Percentiles rank a stretch among this genome's conserved stretches.
Evolutionary conservation across 2,888 invertebrate genomes (phyloP).

Genomic region (Eueremaeus valkanovi): DNA sequence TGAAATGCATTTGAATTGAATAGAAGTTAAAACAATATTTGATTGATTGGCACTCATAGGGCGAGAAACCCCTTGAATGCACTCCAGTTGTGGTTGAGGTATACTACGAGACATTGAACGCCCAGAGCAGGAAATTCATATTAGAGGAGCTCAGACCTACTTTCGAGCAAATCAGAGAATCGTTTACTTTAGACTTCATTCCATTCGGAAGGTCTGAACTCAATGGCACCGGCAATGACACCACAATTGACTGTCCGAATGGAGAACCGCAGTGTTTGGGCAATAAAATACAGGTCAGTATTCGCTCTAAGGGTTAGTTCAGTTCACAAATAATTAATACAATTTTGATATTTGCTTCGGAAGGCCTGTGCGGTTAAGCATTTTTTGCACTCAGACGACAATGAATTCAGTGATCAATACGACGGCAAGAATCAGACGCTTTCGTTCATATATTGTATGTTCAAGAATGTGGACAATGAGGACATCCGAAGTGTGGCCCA

Average conservation of each 20-base stretch:
- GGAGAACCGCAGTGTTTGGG: conserved; percentile 13
- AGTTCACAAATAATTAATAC: neutral
- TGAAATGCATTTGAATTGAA: neutral
- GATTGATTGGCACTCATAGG: conserved; percentile 14
- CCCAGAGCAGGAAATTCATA: conserved; percentile 37
- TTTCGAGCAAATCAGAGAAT: conserved; percentile 35
- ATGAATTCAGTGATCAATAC: neutral
- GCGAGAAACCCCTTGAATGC: conserved; percentile 40
- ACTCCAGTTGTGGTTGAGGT: conserved; percentile 32
- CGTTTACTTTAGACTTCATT: conserved; percentile 33
- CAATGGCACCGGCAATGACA: neutral
- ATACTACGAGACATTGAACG: conserved; percentile 31
- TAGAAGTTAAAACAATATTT: neutral
- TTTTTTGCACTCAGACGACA: conserved; percentile 19
- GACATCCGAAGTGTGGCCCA: neutral
- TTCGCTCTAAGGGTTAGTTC: conserved; percentile 4
- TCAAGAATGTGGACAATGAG: conserved; percentile 26
- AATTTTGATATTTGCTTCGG: neutral
- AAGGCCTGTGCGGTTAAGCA: conserved; percentile 35
- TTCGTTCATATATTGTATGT: conserved; percentile 34
- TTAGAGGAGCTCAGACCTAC: conserved; percentile 29
- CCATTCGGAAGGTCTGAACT: conserved; percentile 27
- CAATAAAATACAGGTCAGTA: conserved; percentile 37
- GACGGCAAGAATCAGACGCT: conserved; percentile 41
- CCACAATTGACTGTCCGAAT: conserved; percentile 9